Conservation (phyloP, 2,113 vertebrate genomes). For the Poecilia latipinna region DNA sequence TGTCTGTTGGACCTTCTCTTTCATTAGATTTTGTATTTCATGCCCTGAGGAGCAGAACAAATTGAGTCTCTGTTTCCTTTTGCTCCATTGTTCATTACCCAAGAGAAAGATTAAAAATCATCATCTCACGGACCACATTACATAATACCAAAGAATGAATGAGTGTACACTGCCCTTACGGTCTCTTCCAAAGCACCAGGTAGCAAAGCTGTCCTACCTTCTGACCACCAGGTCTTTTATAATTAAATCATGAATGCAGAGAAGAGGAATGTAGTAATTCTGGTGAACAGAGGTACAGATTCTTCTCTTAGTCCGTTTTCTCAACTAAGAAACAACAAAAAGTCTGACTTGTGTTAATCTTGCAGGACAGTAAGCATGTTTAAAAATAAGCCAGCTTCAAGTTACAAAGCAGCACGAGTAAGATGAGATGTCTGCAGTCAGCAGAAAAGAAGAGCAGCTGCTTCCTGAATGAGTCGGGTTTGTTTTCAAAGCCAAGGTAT, state of each 20-base stretch:
- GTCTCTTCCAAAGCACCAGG: slow-evolving; percentile 44
- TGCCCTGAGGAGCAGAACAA: slow-evolving; percentile 69
- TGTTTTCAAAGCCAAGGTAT: slow-evolving; percentile 7
- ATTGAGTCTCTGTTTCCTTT: slow-evolving; percentile 69
- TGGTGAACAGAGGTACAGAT: slow-evolving; percentile 19
- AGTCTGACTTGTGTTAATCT: slow-evolving; percentile 29
- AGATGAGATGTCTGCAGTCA: slow-evolving; percentile 27
- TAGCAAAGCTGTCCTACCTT: slow-evolving; percentile 19
- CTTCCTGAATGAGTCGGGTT: slow-evolving; percentile 26
- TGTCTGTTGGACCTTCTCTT: slow-evolving; percentile 61
- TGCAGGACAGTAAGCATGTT: slow-evolving; percentile 24
- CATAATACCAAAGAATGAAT: slow-evolving; percentile 43
- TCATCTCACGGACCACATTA: slow-evolving; percentile 48
- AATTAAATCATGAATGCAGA: neutral
- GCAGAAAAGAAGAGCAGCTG: slow-evolving; percentile 21
- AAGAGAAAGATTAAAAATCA: slow-evolving; percentile 62
- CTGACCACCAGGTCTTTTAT: neutral
- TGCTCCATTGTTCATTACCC: slow-evolving; percentile 66
- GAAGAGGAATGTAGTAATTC: neutral
- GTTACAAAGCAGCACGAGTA: slow-evolving; percentile 16
- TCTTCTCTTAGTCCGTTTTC: slow-evolving; percentile 5
- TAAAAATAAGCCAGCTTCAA: slow-evolving; percentile 39
- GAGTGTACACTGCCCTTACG: slow-evolving; percentile 31
- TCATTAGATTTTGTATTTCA: slow-evolving; percentile 73
- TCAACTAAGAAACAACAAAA: slow-evolving; percentile 18